Evolutionary conservation across 1,140 invertebrate species (phyloP).

Genomic region (Hetaerina americana): DNA sequence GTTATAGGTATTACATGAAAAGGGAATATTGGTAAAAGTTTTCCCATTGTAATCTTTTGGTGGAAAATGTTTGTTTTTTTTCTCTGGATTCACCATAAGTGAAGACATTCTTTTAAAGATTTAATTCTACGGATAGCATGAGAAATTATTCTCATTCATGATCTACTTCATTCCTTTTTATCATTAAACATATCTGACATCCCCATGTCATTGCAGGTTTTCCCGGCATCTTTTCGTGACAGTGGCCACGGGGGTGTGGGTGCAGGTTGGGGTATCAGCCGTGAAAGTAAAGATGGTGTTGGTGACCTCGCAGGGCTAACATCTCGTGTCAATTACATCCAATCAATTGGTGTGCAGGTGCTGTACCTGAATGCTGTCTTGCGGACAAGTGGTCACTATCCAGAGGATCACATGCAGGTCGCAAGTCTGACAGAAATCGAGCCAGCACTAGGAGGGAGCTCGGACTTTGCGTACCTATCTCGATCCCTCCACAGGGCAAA

Average conservation of each 20-base stretch:
- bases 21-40: no score
- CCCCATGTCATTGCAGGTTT: background rate
- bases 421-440: constrained; percentile 47
- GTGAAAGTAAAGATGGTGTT: constrained; percentile 41
- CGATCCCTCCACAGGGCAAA: constrained; percentile 43
- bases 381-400: constrained; percentile 44
- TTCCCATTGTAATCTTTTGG: no score
- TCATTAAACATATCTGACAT: no score
- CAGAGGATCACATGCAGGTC: constrained; percentile 49
- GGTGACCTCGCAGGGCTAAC: constrained; percentile 58
- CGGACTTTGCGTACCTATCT: constrained; percentile 49
- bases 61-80: no score
- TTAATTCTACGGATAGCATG: no score
- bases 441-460: constrained; percentile 42
- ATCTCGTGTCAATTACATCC: constrained; percentile 50
- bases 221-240: background rate
- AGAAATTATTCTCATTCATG: no score
- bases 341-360: constrained; percentile 46
- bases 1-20: no score
- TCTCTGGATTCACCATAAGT: no score
- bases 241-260: background rate
- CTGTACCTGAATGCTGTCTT: constrained; percentile 65
- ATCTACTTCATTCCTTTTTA: no score
- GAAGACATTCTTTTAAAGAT: no score
- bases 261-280: background rate